phyloP scores from a whole-genome alignment of 2,797 vertebrate genomes.

The Pipistrellus kuhlii region DNA sequence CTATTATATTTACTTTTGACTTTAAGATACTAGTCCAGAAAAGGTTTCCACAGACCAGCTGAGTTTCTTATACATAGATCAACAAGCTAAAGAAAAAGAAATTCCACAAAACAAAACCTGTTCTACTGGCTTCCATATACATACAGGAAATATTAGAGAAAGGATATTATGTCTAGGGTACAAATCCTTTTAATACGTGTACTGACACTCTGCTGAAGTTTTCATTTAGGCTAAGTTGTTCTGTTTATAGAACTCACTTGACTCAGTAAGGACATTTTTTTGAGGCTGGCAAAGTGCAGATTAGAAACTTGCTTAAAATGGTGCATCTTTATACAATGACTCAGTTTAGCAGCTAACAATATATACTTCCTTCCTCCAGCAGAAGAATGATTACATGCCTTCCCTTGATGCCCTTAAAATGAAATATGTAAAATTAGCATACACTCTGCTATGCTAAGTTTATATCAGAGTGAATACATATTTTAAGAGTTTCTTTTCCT shows the following conservation, averaged over 20 bases:
- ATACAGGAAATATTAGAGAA: conserved; percentile 67
- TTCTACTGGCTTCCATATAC: conserved; percentile 75
- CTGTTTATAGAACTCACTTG: conserved; percentile 46
- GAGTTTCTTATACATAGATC: conserved; percentile 61
- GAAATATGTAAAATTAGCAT: conserved; percentile 44
- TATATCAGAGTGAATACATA: conserved; percentile 45
- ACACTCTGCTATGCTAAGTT: conserved; percentile 19
- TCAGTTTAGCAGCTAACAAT: conserved; percentile 73
- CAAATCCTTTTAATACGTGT: conserved; percentile 41
- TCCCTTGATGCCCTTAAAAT: conserved; percentile 47
- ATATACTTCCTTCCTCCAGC: conserved; percentile 71
- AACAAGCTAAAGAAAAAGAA: conserved; percentile 48
- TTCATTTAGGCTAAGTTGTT: conserved; percentile 49
- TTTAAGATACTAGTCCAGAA: conserved; percentile 41
- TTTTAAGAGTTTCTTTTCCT: conserved; percentile 34
- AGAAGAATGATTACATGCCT: conserved; percentile 56
- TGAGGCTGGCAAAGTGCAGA: conserved; percentile 40
- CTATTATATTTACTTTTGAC: conserved; percentile 52
- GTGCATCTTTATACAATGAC: conserved; percentile 64
- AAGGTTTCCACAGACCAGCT: conserved; percentile 57
- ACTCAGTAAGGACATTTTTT: conserved; percentile 52
- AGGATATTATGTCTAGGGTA: conserved; percentile 9
- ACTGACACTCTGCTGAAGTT: conserved; percentile 43
- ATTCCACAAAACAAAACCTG: conserved; percentile 72
- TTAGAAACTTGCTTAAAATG: conserved; percentile 58